These are phyloP conservation scores for Bellardia bayeri DNA, from an alignment of 2,888 invertebrate genomes.

Conservation along the genomic window DNA sequence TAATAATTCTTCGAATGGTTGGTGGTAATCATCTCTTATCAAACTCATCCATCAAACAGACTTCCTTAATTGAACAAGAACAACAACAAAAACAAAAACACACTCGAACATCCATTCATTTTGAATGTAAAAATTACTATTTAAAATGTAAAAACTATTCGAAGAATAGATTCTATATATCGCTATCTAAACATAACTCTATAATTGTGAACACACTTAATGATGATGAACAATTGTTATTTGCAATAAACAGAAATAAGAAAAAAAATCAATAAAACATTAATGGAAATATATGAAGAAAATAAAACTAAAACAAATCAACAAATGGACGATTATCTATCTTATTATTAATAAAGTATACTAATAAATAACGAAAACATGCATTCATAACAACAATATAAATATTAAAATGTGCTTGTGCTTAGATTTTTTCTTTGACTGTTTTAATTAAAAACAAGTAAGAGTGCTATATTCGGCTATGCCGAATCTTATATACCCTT, in stretches of 20 bases:
- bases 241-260: conserved; percentile 56
- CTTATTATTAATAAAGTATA: conserved; percentile 12
- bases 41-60: not conserved
- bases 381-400: conserved; percentile 7
- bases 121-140: conserved; percentile 47
- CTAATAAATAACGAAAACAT: conserved; percentile 1
- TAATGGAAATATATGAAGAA: conserved; percentile 38
- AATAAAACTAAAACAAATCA: conserved; percentile 11
- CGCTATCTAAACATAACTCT: conserved; percentile 36
- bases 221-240: conserved; percentile 56
- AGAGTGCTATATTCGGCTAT: no score
- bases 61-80: not conserved
- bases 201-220: conserved; percentile 47
- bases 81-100: conserved; percentile 29
- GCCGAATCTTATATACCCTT: no score
- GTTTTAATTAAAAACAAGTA: conserved; percentile 25
- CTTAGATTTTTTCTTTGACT: conserved; percentile 14
- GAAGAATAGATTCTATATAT: conserved; percentile 61
- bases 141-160: conserved; percentile 55
- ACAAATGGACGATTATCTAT: conserved; percentile 17
- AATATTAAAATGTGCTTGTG: conserved; percentile 8
- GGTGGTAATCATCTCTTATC: conserved; percentile 75
- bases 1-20: conserved; percentile 73
- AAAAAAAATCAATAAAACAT: conserved; percentile 47
- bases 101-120: conserved; percentile 57